A percentile compares a stretch with the other conserved stretches of the same genome.
phyloP scores from a whole-genome alignment of 2,113 vertebrate genomes.

The Alethe castanea region DNA sequence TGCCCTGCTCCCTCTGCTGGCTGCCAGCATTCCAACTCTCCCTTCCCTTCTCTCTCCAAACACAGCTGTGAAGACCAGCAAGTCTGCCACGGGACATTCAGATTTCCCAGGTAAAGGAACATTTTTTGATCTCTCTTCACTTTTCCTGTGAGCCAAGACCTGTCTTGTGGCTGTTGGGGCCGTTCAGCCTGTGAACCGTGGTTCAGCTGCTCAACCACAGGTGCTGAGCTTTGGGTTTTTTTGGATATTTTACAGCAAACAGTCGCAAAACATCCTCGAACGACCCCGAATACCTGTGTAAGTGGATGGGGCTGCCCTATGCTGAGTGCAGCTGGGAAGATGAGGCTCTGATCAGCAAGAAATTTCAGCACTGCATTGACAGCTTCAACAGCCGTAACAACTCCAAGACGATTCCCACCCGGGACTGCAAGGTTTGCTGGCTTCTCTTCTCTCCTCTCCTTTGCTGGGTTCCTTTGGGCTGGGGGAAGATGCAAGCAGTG shows the following conservation, averaged over 20 bases:
- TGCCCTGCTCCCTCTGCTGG: constrained; percentile 24
- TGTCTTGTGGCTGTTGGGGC: background rate
- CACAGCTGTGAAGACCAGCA: constrained; percentile 90
- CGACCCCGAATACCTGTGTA: constrained; percentile 94
- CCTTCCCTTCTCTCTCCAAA: constrained; percentile 19
- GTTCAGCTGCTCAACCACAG: background rate
- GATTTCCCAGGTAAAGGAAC: constrained; percentile 86
- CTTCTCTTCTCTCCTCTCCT: background rate
- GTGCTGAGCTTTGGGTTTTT: constrained; percentile 3
- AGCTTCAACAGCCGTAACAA: constrained; percentile 87
- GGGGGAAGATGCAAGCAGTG: background rate
- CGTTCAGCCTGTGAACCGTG: background rate
- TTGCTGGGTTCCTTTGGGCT: background rate
- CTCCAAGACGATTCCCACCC: constrained; percentile 90
- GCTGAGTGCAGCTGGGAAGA: constrained; percentile 98
- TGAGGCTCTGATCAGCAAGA: constrained; percentile 88
- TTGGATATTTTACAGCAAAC: constrained; percentile 75
- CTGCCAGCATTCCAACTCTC: background rate
- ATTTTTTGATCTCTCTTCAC: background rate
- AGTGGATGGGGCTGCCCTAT: constrained; percentile 98
- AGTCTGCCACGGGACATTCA: constrained; percentile 79
- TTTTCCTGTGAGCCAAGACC: background rate
- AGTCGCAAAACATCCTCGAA: constrained; percentile 87
- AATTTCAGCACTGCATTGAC: constrained; percentile 90
- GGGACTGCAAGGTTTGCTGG: constrained; percentile 90